Percentiles rank a stretch among this genome's conserved stretches.
Evolutionary conservation across 1,140 invertebrate species (phyloP).

Genomic region (Pseudomyrmex gracilis): DNA sequence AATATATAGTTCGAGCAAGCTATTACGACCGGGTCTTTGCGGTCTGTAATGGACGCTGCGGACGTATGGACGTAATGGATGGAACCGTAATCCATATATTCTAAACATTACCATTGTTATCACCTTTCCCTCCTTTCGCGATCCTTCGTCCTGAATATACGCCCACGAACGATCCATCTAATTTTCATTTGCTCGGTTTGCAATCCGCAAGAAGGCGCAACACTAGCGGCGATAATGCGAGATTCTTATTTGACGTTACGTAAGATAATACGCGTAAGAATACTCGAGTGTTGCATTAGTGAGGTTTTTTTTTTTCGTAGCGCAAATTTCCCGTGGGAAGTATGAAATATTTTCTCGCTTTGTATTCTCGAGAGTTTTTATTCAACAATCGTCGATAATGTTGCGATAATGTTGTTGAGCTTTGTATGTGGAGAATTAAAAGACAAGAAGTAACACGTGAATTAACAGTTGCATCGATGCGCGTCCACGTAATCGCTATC

Average conservation of each 20-base stretch:
- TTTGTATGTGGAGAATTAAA: neutral
- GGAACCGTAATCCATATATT: slow-evolving; percentile 59
- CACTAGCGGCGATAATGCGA: neutral
- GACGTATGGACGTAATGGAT: slow-evolving; percentile 52
- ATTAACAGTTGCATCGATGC: neutral
- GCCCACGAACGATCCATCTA: slow-evolving; percentile 39
- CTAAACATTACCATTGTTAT: slow-evolving; percentile 59
- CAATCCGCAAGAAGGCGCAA: neutral
- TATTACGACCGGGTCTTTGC: slow-evolving; percentile 43
- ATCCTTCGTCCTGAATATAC: neutral
- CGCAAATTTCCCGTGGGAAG: neutral
- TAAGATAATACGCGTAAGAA: neutral
- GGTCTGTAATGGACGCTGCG: slow-evolving; percentile 46
- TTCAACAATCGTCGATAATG: no score
- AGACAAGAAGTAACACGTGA: neutral
- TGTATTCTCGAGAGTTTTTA: neutral
- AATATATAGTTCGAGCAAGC: neutral
- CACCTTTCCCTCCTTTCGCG: slow-evolving; percentile 26
- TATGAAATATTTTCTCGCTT: slow-evolving; percentile 26
- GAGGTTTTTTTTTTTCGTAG: no score
- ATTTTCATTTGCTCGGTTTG: slow-evolving; percentile 23
- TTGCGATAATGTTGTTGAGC: no score
- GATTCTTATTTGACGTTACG: slow-evolving; percentile 14
- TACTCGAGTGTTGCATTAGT: neutral
- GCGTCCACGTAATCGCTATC: neutral